phyloP scores from a whole-genome alignment of 2,113 vertebrate genomes.

The Embiotoca jacksoni region DNA sequence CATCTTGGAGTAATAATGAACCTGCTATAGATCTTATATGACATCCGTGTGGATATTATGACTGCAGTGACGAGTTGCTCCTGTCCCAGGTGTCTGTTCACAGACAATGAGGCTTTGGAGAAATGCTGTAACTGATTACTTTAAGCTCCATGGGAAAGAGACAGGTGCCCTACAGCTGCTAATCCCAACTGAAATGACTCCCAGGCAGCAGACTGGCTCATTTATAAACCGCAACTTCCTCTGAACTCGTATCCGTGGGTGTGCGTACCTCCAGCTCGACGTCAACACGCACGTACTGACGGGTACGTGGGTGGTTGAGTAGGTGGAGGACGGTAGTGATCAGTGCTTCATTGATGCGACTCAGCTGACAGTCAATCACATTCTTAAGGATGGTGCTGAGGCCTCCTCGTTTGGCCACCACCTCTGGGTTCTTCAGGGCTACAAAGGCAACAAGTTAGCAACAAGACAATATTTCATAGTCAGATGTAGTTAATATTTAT shows the following conservation, averaged over 20 bases:
- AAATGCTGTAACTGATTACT: conserved; percentile 60
- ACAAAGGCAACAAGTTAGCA: background rate
- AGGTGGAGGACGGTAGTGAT: conserved; percentile 98
- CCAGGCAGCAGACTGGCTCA: conserved; percentile 16
- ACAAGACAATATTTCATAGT: background rate
- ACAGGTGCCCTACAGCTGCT: conserved; percentile 15
- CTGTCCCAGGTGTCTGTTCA: conserved; percentile 41
- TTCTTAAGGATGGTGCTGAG: conserved; percentile 97
- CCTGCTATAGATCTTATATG: conserved; percentile 40
- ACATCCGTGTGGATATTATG: conserved; percentile 33
- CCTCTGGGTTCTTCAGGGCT: conserved; percentile 98
- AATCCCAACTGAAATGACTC: conserved; percentile 50
- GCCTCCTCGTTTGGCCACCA: conserved; percentile 95
- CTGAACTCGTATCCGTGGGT: conserved; percentile 9
- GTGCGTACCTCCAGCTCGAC: conserved; percentile 95
- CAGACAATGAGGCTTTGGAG: conserved; percentile 56
- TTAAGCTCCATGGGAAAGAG: conserved; percentile 68
- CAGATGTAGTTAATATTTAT: no score
- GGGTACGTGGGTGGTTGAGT: conserved; percentile 97
- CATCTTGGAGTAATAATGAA: conserved; percentile 13
- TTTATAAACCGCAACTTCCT: conserved; percentile 30
- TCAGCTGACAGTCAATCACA: conserved; percentile 97
- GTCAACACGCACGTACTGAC: conserved; percentile 94
- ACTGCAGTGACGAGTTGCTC: conserved; percentile 18
- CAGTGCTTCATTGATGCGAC: conserved; percentile 97